A percentile compares a stretch with the other conserved stretches of the same genome.
phyloP scores from a whole-genome alignment of 2,797 vertebrate species.

The Chanos chanos region DNA sequence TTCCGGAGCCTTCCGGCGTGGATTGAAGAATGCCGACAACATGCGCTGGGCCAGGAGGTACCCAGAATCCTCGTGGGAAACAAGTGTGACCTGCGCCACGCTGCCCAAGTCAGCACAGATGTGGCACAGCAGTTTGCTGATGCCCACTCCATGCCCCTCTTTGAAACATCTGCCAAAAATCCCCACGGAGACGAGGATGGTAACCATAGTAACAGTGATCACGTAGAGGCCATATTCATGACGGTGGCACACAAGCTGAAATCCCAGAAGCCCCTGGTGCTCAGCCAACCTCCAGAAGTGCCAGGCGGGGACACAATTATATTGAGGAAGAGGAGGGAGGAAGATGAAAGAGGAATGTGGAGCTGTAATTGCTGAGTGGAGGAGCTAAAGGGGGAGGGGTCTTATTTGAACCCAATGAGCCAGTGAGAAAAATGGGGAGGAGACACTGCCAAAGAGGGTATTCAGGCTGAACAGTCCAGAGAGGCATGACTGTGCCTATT shows the following conservation, averaged over 20 bases:
- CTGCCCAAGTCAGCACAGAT: constrained; percentile 87
- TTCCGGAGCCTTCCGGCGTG: constrained; percentile 90
- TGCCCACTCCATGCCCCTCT: constrained; percentile 91
- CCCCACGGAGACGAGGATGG: constrained; percentile 51
- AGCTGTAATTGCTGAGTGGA: constrained; percentile 63
- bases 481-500: too few species aligned
- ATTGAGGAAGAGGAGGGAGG: constrained; percentile 58
- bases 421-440: neutral
- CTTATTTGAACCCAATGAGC: neutral
- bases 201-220: constrained; percentile 81
- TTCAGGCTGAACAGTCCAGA: too few species aligned
- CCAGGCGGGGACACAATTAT: constrained; percentile 58
- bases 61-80: constrained; percentile 96
- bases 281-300: constrained; percentile 78
- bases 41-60: constrained; percentile 83
- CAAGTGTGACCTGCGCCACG: constrained; percentile 90
- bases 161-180: constrained; percentile 96
- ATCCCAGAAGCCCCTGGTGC: constrained; percentile 90
- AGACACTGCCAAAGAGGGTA: too few species aligned
- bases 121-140: constrained; percentile 96
- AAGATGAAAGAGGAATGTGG: constrained; percentile 39
- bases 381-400: neutral
- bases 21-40: constrained; percentile 96
- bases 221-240: constrained; percentile 98
- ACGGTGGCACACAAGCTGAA: constrained; percentile 97